A percentile compares a stretch with the other conserved stretches of the same genome.
Evolutionary conservation across 2,113 vertebrate species (phyloP).

Genomic region (Sisor rabdophorus): DNA sequence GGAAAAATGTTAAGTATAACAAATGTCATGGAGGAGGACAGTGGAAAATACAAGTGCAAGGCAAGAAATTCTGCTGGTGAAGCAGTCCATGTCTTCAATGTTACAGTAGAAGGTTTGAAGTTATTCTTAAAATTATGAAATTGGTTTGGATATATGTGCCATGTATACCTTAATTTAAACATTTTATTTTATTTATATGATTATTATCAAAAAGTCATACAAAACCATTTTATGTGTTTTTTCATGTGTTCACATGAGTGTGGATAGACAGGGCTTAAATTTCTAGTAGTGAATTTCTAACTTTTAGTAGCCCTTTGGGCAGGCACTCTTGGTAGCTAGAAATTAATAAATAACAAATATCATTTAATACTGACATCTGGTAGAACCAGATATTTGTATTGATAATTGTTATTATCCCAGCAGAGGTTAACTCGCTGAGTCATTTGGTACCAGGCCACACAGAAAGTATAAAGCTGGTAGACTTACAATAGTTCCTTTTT

Average conservation of each 20-base stretch:
- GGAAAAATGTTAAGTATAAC: slow-evolving; percentile 78
- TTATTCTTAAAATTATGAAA: neutral
- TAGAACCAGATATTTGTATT: no score
- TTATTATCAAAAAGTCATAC: neutral
- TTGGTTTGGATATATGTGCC: no score
- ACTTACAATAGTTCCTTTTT: no score
- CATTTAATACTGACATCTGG: no score
- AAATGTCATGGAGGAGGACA: slow-evolving; percentile 68
- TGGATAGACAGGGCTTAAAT: neutral
- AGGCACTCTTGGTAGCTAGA: no score
- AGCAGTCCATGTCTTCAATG: slow-evolving; percentile 73
- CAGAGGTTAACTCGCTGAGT: no score
- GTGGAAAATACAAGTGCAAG: slow-evolving; percentile 81
- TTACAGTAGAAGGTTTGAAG: slow-evolving; percentile 82
- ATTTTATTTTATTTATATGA: neutral
- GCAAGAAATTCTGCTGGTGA: slow-evolving; percentile 77
- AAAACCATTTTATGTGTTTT: neutral
- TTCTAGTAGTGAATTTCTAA: no score
- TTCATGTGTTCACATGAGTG: neutral
- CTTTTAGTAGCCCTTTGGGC: no score
- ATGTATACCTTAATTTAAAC: neutral
- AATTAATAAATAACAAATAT: no score
- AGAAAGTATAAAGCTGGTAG: no score
- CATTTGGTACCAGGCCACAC: no score
- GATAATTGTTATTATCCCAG: no score